Conservation (phyloP, 2,797 vertebrate species). For the Sarcoramphus papa region DNA sequence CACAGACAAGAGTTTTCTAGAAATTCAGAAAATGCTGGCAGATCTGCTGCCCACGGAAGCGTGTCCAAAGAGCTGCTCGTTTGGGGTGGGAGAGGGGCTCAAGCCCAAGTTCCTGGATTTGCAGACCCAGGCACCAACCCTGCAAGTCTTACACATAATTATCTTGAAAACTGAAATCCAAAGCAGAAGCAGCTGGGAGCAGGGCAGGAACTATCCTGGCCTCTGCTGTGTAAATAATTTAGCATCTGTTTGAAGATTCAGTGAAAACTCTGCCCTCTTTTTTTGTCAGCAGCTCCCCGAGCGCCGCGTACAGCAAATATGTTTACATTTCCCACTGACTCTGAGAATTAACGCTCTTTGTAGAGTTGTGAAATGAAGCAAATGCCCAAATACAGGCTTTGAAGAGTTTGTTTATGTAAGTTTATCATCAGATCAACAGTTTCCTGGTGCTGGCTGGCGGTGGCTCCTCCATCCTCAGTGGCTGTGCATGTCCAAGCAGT, state of each 20-base stretch:
- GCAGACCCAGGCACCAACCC: neutral
- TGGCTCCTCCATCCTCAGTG: neutral
- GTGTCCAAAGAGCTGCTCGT: fast-evolving
- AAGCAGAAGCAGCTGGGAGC: neutral
- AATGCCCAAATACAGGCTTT: neutral
- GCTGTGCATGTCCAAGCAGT: neutral
- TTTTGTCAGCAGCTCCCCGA: neutral
- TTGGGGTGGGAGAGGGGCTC: fast-evolving
- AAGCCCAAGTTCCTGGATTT: neutral
- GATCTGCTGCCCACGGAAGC: neutral
- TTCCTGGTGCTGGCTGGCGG: neutral
- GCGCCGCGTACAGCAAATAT: fast-evolving
- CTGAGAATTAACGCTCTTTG: neutral
- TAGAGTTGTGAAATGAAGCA: neutral
- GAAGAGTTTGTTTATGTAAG: neutral
- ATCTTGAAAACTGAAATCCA: neutral
- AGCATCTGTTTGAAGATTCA: neutral
- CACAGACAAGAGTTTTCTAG: neutral
- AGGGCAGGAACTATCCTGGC: neutral
- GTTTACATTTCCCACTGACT: constrained; percentile 31
- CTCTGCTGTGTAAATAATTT: neutral
- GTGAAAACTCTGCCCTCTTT: neutral
- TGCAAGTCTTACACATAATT: neutral
- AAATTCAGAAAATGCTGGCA: neutral
- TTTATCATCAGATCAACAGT: neutral